Evolutionary conservation across 2,797 vertebrate genomes (phyloP).

Genomic region (Sebastes reedi): DNA sequence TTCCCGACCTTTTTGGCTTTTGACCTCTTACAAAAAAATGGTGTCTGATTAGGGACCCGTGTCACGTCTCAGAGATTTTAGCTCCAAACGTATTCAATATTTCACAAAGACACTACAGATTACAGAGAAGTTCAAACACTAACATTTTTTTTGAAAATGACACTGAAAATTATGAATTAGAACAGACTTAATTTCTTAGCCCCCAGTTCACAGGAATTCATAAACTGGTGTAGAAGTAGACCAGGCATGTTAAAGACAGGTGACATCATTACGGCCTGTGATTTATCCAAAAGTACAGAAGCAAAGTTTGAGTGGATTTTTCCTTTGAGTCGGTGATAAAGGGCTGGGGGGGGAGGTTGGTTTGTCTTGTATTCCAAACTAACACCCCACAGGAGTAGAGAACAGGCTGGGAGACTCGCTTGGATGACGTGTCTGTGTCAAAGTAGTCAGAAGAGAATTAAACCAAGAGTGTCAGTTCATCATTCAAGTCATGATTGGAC

Average conservation of each 20-base stretch:
- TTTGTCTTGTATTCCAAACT: background rate
- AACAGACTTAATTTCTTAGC: too few relatives aligned
- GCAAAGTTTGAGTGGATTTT: slow-evolving; percentile 26
- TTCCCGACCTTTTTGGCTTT: background rate
- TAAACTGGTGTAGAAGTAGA: background rate
- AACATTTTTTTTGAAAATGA: too few relatives aligned
- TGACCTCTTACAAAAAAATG: background rate
- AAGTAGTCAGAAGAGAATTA: slow-evolving; percentile 9
- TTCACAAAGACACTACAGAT: background rate
- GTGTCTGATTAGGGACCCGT: background rate
- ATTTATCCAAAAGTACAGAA: background rate
- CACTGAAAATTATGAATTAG: too few relatives aligned
- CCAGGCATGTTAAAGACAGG: background rate
- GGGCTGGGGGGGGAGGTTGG: slow-evolving; percentile 16
- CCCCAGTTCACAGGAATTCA: background rate
- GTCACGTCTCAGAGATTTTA: background rate
- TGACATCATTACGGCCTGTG: background rate
- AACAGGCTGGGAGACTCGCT: background rate
- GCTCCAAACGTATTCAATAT: background rate
- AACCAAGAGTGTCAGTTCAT: background rate
- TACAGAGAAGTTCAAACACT: background rate
- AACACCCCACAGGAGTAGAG: slow-evolving; percentile 9
- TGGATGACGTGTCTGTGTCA: background rate
- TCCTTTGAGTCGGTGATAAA: slow-evolving; percentile 29
- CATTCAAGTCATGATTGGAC: background rate